Evolutionary conservation across 2,113 vertebrate species (phyloP).

Genomic region (Cettia cetti): DNA sequence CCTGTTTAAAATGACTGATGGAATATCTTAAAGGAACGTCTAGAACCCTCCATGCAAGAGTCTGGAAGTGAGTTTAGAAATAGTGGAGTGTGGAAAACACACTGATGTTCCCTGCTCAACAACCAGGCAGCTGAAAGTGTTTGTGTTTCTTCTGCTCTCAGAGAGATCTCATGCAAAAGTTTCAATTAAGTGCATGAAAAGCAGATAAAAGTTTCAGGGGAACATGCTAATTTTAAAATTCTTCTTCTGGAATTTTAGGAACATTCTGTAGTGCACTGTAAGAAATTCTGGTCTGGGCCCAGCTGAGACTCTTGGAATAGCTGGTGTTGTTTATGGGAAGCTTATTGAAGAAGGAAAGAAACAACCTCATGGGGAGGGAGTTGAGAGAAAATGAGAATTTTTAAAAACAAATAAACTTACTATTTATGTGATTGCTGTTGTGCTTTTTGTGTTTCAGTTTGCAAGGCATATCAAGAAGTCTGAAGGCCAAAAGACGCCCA

Average conservation of each 20-base stretch:
- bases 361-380: not conserved
- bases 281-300: not conserved
- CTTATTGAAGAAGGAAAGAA: not conserved
- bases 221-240: not conserved
- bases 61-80: not conserved
- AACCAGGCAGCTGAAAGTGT: not conserved
- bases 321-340: not conserved
- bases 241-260: not conserved
- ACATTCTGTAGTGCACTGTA: not conserved
- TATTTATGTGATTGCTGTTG: not conserved
- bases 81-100: not conserved
- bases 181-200: not conserved
- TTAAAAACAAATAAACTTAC: not conserved
- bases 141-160: not conserved
- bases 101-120: rapidly evolving
- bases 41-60: rapidly evolving
- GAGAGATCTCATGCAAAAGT: not conserved
- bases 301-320: not conserved
- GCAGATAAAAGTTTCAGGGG: not conserved
- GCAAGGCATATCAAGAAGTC: constrained; percentile 98
- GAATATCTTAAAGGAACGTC: not conserved
- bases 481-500: constrained; percentile 94
- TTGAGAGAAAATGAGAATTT: not conserved
- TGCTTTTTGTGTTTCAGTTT: constrained; percentile 78
- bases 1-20: not conserved